phyloP scores from a whole-genome alignment of 23 tunicate species.

The Trididemnum nubilum region DNA sequence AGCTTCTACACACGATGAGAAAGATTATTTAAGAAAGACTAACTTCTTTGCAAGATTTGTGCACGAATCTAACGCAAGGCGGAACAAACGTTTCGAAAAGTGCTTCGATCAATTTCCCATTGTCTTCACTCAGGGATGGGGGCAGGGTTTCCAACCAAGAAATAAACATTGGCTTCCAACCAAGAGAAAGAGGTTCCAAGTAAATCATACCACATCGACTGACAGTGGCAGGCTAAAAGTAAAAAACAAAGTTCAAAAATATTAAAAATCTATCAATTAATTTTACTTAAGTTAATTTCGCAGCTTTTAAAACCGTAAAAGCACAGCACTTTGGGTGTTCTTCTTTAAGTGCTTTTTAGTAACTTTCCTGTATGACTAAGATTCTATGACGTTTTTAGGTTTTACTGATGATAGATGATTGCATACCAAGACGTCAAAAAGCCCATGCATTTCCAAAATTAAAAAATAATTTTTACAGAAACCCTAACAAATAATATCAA shows the following conservation, averaged over 20 bases:
- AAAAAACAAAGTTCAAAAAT: neutral
- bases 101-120: constrained; percentile 68
- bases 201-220: constrained; percentile 99
- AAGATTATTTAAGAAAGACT: no score
- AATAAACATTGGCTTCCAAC: constrained; percentile 94
- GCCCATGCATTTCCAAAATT: no score
- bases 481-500: no score
- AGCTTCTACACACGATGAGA: no score
- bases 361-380: no score
- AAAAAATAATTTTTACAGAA: no score
- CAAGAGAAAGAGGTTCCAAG: constrained; percentile 89
- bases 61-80: constrained; percentile 70
- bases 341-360: no score
- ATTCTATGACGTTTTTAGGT: no score
- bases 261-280: neutral
- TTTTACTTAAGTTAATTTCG: neutral
- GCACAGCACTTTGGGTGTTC: no score
- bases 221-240: constrained; percentile 93
- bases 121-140: constrained; percentile 58
- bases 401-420: no score
- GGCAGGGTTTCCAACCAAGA: constrained; percentile 89
- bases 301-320: neutral
- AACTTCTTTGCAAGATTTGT: constrained; percentile 94
- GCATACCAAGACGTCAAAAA: no score
- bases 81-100: constrained; percentile 83